Percentiles rank a stretch among this genome's conserved stretches.
Conservation (phyloP, 2,888 invertebrate genomes). For the Nomada lathburiana region DNA sequence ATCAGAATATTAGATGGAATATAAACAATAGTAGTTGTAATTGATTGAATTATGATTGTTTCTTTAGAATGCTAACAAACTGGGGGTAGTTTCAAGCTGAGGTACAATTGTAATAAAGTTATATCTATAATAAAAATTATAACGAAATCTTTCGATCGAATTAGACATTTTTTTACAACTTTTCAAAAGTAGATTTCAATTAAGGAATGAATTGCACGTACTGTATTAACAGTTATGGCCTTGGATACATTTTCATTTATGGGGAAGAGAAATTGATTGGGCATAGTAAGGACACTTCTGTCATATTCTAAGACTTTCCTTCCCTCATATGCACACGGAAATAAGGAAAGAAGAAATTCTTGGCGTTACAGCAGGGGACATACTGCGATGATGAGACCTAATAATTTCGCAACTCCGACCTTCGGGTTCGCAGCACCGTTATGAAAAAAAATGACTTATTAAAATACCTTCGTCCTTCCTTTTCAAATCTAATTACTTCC, state of each 20-base stretch:
- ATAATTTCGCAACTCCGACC: constrained; percentile 64
- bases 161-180: too few relatives aligned
- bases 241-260: background rate
- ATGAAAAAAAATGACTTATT: constrained; percentile 49
- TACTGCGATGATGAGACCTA: constrained; percentile 45
- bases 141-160: too few relatives aligned
- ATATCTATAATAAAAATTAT: too few relatives aligned
- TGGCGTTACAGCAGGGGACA: constrained; percentile 1
- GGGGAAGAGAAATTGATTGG: background rate
- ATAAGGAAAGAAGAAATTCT: constrained; percentile 47
- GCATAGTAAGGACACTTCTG: background rate
- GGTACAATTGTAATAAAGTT: too few relatives aligned
- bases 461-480: constrained; percentile 52
- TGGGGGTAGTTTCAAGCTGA: too few relatives aligned
- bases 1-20: too few relatives aligned
- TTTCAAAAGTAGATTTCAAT: too few relatives aligned
- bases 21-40: too few relatives aligned
- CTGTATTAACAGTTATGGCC: too few relatives aligned
- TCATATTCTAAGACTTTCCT: constrained; percentile 1
- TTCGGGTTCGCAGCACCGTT: constrained; percentile 53
- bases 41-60: too few relatives aligned
- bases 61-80: too few relatives aligned
- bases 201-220: too few relatives aligned
- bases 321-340: constrained; percentile 35
- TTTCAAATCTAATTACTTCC: constrained; percentile 58